These are phyloP conservation scores for Caranx melampygus DNA, from an alignment of 2,113 vertebrate genomes.

Conservation along the genomic window DNA sequence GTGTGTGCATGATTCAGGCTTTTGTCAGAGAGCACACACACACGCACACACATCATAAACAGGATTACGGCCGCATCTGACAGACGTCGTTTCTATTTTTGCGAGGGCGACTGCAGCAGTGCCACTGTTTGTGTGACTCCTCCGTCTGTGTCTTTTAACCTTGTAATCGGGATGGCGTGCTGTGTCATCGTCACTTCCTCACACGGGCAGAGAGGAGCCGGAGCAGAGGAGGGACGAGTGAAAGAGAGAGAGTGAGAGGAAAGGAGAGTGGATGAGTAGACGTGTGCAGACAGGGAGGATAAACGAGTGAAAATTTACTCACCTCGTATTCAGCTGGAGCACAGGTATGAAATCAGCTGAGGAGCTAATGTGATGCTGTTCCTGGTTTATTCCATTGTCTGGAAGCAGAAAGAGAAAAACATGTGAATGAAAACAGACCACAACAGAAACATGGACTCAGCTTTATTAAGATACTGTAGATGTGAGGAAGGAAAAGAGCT, in stretches of 20 bases:
- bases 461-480: no score
- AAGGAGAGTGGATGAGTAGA: background rate
- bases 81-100: slow-evolving; percentile 54
- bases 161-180: slow-evolving; percentile 59
- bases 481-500: no score
- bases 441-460: no score
- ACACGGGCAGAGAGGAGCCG: background rate
- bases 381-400: no score
- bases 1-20: background rate
- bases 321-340: background rate
- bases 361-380: no score
- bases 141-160: slow-evolving; percentile 55
- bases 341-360: no score
- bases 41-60: slow-evolving; percentile 23
- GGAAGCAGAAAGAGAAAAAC: no score
- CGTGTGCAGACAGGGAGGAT: background rate
- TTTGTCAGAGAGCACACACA: slow-evolving; percentile 20
- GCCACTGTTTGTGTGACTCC: slow-evolving; percentile 35
- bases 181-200: slow-evolving; percentile 33
- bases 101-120: slow-evolving; percentile 2
- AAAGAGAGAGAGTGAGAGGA: slow-evolving; percentile 10
- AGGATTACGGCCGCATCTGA: slow-evolving; percentile 49
- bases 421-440: no score
- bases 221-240: background rate
- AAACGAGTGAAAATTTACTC: slow-evolving; percentile 5